A percentile compares a stretch with the other conserved stretches of the same genome.
Evolutionary conservation across 1,140 invertebrate genomes (phyloP).

Genomic region (Drosophila eugracilis): DNA sequence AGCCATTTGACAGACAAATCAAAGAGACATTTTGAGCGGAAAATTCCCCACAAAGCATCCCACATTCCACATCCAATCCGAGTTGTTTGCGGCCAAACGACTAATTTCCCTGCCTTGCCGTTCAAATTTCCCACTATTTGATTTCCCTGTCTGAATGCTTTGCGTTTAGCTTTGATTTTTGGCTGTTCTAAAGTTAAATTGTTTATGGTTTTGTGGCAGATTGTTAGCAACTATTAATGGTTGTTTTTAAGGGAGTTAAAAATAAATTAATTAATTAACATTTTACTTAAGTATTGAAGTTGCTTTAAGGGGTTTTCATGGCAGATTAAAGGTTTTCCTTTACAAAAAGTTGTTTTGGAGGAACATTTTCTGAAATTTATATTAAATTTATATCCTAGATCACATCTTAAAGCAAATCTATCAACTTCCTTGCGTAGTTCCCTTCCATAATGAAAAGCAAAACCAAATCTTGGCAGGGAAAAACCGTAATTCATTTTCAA

Average conservation of each 20-base stretch:
- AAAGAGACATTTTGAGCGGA: constrained; percentile 54
- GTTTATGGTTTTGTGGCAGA: not conserved
- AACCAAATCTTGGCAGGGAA: not conserved
- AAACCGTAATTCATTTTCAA: not conserved
- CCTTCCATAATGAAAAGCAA: not conserved
- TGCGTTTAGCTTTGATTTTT: not conserved
- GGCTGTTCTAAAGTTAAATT: constrained; percentile 1
- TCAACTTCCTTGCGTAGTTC: not conserved
- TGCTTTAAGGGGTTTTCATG: too few relatives aligned
- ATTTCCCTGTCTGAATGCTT: not conserved
- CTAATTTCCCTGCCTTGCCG: constrained; percentile 11
- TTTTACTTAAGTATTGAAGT: too few relatives aligned
- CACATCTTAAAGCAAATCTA: too few relatives aligned
- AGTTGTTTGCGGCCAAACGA: constrained; percentile 1
- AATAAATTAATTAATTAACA: too few relatives aligned
- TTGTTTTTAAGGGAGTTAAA: not conserved
- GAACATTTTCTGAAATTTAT: too few relatives aligned
- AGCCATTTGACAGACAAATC: constrained; percentile 46
- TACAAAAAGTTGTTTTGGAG: too few relatives aligned
- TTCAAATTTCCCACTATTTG: constrained; percentile 23
- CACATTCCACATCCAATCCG: constrained; percentile 38
- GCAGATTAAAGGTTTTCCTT: too few relatives aligned
- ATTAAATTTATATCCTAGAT: too few relatives aligned
- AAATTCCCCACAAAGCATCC: constrained; percentile 38
- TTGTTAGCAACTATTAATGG: not conserved